These are phyloP conservation scores for Apamea epomidion DNA, from an alignment of 2,888 invertebrate species.

Conservation along the genomic window DNA sequence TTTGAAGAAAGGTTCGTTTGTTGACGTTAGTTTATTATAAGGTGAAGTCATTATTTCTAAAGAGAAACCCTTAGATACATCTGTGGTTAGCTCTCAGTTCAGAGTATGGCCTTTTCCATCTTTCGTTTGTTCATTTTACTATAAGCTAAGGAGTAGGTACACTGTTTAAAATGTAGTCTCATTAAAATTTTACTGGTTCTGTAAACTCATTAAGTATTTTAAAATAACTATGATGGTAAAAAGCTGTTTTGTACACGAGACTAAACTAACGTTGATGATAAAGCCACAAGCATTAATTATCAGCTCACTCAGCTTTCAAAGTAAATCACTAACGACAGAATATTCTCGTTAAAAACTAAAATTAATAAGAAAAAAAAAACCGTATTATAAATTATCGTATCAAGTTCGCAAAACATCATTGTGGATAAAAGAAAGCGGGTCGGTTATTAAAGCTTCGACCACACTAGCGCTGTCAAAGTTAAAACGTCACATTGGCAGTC, in stretches of 20 bases:
- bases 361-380: background rate
- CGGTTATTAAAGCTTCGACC: background rate
- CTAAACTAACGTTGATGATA: background rate
- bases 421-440: background rate
- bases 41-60: no score
- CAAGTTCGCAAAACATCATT: conserved; percentile 24
- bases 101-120: no score
- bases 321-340: background rate
- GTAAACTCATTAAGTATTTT: no score
- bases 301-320: background rate
- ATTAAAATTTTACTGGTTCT: no score
- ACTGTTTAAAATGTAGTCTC: no score
- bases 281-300: background rate
- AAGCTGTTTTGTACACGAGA: background rate
- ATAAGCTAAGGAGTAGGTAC: no score
- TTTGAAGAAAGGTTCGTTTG: background rate
- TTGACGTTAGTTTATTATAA: no score
- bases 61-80: no score
- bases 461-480: background rate
- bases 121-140: no score
- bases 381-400: conserved; percentile 20
- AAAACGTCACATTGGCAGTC: no score
- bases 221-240: background rate
- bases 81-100: no score
- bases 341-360: conserved; percentile 4